phyloP scores from a whole-genome alignment of 2,797 vertebrate species.

The Hydrocynus forskahlii region DNA sequence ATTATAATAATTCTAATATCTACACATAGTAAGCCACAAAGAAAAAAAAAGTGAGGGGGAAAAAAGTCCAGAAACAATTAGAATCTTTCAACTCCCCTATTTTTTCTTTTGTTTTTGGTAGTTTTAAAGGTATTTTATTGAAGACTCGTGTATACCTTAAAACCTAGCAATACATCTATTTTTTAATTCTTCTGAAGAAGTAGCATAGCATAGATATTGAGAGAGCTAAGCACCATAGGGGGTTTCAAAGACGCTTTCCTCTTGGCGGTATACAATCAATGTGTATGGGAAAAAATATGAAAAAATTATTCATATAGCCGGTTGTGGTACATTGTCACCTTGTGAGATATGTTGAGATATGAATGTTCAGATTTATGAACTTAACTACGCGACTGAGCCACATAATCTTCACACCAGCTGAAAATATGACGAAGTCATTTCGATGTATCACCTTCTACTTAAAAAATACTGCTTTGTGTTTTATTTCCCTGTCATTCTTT shows the following conservation, averaged over 20 bases:
- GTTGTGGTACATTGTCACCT: slow-evolving; percentile 59
- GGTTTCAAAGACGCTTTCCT: slow-evolving; percentile 58
- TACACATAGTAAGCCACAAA: slow-evolving; percentile 28
- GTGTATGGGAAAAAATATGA: slow-evolving; percentile 42
- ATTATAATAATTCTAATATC: slow-evolving; percentile 12
- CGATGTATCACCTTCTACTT: slow-evolving; percentile 54
- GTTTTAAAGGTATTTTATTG: slow-evolving; percentile 32
- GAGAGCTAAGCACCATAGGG: slow-evolving; percentile 57
- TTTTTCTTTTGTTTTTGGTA: slow-evolving; percentile 23
- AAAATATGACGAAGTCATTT: slow-evolving; percentile 55
- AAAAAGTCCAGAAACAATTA: slow-evolving; percentile 13
- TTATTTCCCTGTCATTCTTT: slow-evolving; percentile 62
- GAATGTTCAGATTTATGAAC: slow-evolving; percentile 49
- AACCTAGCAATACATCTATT: slow-evolving; percentile 56
- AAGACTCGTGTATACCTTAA: slow-evolving; percentile 49
- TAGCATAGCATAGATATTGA: slow-evolving; percentile 50
- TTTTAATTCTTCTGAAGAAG: slow-evolving; percentile 49
- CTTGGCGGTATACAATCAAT: slow-evolving; percentile 67
- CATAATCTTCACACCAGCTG: slow-evolving; percentile 59
- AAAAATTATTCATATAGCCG: slow-evolving; percentile 48
- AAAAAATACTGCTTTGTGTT: slow-evolving; percentile 66
- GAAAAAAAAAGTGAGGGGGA: background rate
- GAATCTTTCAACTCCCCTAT: slow-evolving; percentile 7
- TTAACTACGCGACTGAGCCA: slow-evolving; percentile 53
- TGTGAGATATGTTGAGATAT: slow-evolving; percentile 51